phyloP scores from a whole-genome alignment of 2,797 vertebrate genomes.

The Pristis pectinata region DNA sequence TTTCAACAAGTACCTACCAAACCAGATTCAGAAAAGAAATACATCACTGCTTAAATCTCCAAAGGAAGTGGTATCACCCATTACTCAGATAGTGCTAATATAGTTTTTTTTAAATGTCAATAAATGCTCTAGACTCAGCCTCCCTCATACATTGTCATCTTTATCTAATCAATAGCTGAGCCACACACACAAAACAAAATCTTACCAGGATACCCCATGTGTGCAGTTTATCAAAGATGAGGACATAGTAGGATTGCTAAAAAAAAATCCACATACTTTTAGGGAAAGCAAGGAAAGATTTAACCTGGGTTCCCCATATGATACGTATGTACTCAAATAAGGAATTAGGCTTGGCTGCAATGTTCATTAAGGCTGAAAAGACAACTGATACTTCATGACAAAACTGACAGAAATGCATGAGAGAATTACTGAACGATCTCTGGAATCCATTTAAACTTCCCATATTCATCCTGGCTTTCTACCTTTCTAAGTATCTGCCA shows the following conservation, averaged over 20 bases:
- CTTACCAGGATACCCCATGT: not conserved
- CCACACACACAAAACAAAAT: not conserved
- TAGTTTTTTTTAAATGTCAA: not conserved
- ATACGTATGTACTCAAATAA: not conserved
- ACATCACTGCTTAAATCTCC: not conserved
- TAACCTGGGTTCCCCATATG: not conserved
- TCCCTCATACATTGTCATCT: not conserved
- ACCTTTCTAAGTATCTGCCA: no score
- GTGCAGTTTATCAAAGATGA: not conserved
- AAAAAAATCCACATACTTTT: not conserved
- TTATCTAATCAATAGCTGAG: not conserved
- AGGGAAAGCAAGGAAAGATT: not conserved
- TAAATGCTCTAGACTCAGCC: not conserved
- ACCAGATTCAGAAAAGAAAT: constrained; percentile 1
- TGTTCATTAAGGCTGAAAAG: not conserved
- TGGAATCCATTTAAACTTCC: no score
- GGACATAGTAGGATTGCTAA: not conserved
- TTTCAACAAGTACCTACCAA: constrained; percentile 76
- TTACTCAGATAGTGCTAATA: not conserved
- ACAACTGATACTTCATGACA: not conserved
- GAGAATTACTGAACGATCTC: not conserved
- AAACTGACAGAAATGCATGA: not conserved
- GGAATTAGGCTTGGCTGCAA: not conserved
- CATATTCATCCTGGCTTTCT: no score
- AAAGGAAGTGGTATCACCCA: not conserved